A percentile compares a stretch with the other conserved stretches of the same genome.
These are phyloP conservation scores for Horisme vitalbata DNA, from an alignment of 2,888 invertebrate species.

Conservation along the genomic window DNA sequence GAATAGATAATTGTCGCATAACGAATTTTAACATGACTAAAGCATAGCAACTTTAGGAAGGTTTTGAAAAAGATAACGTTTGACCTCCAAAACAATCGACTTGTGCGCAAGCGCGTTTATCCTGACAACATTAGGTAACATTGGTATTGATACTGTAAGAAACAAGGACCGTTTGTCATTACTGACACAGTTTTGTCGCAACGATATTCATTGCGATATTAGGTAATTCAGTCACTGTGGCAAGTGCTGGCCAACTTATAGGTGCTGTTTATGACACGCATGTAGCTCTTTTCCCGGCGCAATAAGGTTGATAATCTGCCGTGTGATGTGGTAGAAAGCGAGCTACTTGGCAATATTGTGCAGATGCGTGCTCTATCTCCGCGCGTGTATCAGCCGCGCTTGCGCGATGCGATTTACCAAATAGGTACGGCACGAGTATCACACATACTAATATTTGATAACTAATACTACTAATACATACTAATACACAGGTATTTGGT, in stretches of 20 bases:
- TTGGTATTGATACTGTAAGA: conserved; percentile 1
- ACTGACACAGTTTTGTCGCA: conserved; percentile 52
- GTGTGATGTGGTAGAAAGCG: neutral
- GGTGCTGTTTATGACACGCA: neutral
- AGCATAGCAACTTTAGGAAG: no score
- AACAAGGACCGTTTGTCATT: conserved; percentile 12
- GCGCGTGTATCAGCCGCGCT: conserved; percentile 24
- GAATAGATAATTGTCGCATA: no score
- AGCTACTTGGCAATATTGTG: neutral
- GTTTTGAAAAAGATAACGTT: no score
- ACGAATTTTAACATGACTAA: no score
- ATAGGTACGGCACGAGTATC: conserved; percentile 14
- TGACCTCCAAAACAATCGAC: no score
- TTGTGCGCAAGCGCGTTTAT: no score
- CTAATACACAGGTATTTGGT: no score
- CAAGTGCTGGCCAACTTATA: conserved; percentile 33
- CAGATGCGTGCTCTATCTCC: conserved; percentile 39
- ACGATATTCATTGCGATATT: conserved; percentile 52
- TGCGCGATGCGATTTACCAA: conserved; percentile 28
- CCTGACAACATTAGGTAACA: neutral
- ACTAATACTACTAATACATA: no score
- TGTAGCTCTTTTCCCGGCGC: neutral
- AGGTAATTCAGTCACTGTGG: conserved; percentile 62
- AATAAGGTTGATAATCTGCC: conserved; percentile 18
- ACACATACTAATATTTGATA: conserved; percentile 8